Base-by-base conservation (phyloP, 1,140 invertebrate genomes). In the Pomacea maculata region DNA sequence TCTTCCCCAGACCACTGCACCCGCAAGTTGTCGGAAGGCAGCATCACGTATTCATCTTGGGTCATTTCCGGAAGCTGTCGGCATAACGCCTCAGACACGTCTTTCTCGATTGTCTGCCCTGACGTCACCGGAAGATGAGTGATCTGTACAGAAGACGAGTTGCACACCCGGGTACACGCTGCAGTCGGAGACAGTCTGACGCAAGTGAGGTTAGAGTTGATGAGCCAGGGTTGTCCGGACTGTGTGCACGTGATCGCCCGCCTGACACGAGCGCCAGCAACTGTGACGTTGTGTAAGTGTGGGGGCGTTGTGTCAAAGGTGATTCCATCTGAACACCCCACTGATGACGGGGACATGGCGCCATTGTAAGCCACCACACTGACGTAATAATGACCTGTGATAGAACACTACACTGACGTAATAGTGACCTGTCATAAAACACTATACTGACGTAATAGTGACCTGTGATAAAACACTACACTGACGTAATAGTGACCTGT, bases 361-460 rank as follows among this genome's bases (percentile, higher is more conserved):
- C 83, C 80, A 70, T 87, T 87, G 74, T 79, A 86, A 9, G 86
- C 86, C n/a, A 87, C 68, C 29, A 87, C 79, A 15, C 83, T 77
- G 3, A 79, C 52, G 72, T 78, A 80, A 52, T 81, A 85, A 34
- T 83, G 75, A 68, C 75, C 75, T 77, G 75, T 29, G 0, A 17
- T 11, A 9, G 5, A 8, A 17, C 57, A 61, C 15, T 4, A 65
- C 64, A 65, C 7, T 19, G 17, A 65, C 64, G 7, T n/a, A 4
- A 19, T 65, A 65, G 64, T 19, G n/a, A 45, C 34, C 3, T 45
- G 34, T 45, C 6, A 45, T 45, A 6, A 45, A 6, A 45, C 34
- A 45, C 34, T 2, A 45, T 1, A 45, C 34, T 45, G 34, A 45
- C 34, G 34, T 45, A 45, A 45, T 45, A 45, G 1, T 2, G 3